phyloP scores from a whole-genome alignment of 1,140 invertebrate species.

The Calephelis virginiensis region DNA sequence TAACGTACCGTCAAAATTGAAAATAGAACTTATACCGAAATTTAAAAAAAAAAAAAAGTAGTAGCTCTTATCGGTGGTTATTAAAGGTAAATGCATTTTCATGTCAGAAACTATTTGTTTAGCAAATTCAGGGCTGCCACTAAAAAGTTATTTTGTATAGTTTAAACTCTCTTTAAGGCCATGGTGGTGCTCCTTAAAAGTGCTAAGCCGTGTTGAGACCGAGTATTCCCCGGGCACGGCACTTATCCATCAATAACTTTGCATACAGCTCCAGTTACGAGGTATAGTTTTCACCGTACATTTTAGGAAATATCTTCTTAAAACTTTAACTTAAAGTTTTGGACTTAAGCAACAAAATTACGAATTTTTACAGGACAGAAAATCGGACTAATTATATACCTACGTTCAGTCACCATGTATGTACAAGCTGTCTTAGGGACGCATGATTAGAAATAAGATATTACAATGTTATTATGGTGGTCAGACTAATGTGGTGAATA shows the following conservation, averaged over 20 bases:
- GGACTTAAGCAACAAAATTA: too few relatives aligned
- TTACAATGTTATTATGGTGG: too few relatives aligned
- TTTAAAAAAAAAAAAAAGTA: not conserved
- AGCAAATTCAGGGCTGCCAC: slow-evolving; percentile 32
- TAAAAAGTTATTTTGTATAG: slow-evolving; percentile 30
- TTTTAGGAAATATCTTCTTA: not conserved
- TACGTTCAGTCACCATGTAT: too few relatives aligned
- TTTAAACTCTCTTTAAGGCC: slow-evolving; percentile 40
- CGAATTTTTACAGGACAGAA: too few relatives aligned
- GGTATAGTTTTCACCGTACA: slow-evolving; percentile 19
- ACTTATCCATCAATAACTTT: slow-evolving; percentile 76
- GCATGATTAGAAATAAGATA: too few relatives aligned
- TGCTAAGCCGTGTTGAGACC: slow-evolving; percentile 73
- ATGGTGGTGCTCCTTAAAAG: slow-evolving; percentile 54
- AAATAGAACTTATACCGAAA: too few relatives aligned
- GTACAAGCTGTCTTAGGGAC: too few relatives aligned
- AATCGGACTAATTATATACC: too few relatives aligned
- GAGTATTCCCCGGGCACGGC: slow-evolving; percentile 54
- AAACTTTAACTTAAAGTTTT: not conserved
- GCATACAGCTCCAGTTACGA: slow-evolving; percentile 45
- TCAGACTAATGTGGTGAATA: too few relatives aligned
- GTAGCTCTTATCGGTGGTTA: slow-evolving; percentile 10
- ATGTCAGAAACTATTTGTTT: slow-evolving; percentile 31
- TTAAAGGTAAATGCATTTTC: slow-evolving; percentile 21
- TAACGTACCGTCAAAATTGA: not conserved